Conservation (phyloP, 2,888 invertebrate genomes). For the Euphydryas editha region DNA sequence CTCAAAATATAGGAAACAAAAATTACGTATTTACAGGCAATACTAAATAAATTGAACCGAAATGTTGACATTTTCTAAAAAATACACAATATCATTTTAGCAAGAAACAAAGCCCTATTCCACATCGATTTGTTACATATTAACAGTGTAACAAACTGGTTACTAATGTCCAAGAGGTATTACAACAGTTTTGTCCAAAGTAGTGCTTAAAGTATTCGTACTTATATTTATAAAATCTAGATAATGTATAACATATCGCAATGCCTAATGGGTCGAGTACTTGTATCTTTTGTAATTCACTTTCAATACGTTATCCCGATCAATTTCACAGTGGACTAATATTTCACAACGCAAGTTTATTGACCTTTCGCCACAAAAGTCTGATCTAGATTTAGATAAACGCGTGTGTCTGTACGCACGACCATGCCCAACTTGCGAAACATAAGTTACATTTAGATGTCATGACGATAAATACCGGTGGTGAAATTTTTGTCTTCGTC, state of each 20-base stretch:
- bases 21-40: no score
- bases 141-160: background rate
- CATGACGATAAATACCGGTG: conserved; percentile 37
- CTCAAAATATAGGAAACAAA: no score
- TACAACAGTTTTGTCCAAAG: background rate
- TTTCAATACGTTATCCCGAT: conserved; percentile 41
- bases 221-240: conserved; percentile 10
- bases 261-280: conserved; percentile 22
- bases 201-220: background rate
- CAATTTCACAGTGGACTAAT: conserved; percentile 43
- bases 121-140: background rate
- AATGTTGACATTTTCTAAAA: no score
- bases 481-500: conserved; percentile 32
- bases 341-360: conserved; percentile 61
- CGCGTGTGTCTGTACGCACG: conserved; percentile 53
- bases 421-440: conserved; percentile 48
- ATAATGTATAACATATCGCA: conserved; percentile 19
- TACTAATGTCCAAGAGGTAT: background rate
- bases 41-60: no score
- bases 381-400: conserved; percentile 76
- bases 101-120: background rate
- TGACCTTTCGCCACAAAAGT: conserved; percentile 78
- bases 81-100: no score
- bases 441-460: conserved; percentile 30
- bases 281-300: conserved; percentile 36